A percentile compares a stretch with the other conserved stretches of the same genome.
phyloP scores from a whole-genome alignment of 2,113 vertebrate genomes.

The Oxyruncus cristatus region DNA sequence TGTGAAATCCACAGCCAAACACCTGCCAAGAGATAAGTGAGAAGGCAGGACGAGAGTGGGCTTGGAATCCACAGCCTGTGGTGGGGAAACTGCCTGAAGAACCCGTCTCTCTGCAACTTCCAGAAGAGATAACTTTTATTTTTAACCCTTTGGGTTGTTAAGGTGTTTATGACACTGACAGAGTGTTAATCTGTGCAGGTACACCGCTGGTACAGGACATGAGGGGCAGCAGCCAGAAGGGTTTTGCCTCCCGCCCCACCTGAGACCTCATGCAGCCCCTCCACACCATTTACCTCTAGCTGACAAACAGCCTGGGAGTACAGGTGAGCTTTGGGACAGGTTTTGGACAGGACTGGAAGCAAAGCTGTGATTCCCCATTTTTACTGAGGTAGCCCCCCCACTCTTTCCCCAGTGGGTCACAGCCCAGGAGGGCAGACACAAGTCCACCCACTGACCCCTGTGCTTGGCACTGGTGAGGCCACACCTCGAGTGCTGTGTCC shows the following conservation, averaged over 20 bases:
- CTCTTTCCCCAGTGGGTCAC: fast-evolving
- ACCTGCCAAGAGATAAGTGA: not conserved
- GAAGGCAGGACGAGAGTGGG: not conserved
- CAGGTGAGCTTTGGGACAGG: fast-evolving
- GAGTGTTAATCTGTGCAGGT: fast-evolving
- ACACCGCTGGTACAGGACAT: fast-evolving
- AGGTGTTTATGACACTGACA: fast-evolving
- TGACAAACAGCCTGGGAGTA: fast-evolving
- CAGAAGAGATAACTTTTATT: fast-evolving
- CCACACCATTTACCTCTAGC: fast-evolving
- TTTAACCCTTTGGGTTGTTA: not conserved
- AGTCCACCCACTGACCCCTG: fast-evolving
- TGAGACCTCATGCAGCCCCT: not conserved
- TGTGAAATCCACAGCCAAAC: not conserved
- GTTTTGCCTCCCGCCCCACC: fast-evolving
- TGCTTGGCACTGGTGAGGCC: not conserved
- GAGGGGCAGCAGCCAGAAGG: fast-evolving
- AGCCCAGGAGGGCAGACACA: not conserved
- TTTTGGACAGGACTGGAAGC: not conserved
- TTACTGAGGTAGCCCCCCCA: not conserved
- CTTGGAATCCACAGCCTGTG: fast-evolving
- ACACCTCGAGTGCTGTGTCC: not conserved
- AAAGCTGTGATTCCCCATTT: not conserved
- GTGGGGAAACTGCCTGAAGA: no score
- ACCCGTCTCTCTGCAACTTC: not conserved